A percentile compares a stretch with the other conserved stretches of the same genome.
These are phyloP conservation scores for Amazona vittata DNA, from an alignment of 2,113 vertebrate species.

Conservation along the genomic window DNA sequence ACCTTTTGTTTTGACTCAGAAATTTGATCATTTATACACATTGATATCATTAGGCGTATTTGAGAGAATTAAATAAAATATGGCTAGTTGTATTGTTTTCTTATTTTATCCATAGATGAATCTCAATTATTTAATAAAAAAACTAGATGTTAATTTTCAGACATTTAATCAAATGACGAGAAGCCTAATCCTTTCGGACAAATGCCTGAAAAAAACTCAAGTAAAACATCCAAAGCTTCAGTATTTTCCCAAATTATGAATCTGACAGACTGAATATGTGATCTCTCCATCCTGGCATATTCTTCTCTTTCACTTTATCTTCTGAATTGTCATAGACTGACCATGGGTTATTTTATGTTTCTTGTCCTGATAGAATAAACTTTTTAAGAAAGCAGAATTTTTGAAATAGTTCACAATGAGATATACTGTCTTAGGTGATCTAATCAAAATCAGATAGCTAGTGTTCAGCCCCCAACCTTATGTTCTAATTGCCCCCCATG, in stretches of 20 bases:
- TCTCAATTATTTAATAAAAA: not conserved
- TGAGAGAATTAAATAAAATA: not conserved
- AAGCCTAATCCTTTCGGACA: not conserved
- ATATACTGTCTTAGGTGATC: not conserved
- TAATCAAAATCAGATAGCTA: not conserved
- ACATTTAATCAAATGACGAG: not conserved
- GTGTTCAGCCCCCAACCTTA: not conserved
- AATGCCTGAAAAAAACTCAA: not conserved
- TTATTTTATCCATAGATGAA: not conserved
- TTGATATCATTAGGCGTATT: not conserved
- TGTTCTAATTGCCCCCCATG: fast-evolving
- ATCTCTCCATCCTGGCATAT: not conserved
- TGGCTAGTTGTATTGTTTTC: not conserved
- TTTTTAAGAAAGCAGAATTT: not conserved
- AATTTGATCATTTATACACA: not conserved
- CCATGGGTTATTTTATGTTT: not conserved
- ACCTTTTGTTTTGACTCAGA: not conserved
- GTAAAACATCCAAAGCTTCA: not conserved
- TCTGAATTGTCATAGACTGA: not conserved
- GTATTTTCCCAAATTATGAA: not conserved
- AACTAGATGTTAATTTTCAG: not conserved
- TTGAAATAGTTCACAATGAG: not conserved
- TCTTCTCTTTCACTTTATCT: not conserved
- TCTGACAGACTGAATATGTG: not conserved
- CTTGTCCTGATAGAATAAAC: not conserved